phyloP scores from a whole-genome alignment of 2,113 vertebrate genomes.

The Rhinoptilus africanus region DNA sequence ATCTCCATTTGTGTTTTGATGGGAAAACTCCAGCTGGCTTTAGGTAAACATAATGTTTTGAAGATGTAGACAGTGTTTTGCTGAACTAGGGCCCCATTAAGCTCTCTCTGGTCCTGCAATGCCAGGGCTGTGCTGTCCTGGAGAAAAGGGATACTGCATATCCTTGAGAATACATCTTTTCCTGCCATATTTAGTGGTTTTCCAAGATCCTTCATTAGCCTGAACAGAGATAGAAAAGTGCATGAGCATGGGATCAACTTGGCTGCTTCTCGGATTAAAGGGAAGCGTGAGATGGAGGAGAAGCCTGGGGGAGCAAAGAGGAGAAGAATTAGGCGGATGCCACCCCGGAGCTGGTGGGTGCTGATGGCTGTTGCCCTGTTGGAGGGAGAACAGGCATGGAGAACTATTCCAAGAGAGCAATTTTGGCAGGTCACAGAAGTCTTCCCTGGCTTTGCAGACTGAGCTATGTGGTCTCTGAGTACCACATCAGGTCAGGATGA shows the following conservation, averaged over 20 bases:
- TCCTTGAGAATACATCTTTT: not conserved
- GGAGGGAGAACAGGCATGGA: not conserved
- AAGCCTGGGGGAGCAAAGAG: not conserved
- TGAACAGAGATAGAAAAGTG: not conserved
- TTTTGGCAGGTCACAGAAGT: not conserved
- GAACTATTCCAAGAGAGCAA: not conserved
- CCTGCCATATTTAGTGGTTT: not conserved
- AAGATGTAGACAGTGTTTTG: not conserved
- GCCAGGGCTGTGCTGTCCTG: not conserved
- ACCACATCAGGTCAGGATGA: not conserved
- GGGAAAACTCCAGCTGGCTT: not conserved
- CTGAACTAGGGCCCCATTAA: not conserved
- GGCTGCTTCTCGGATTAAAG: not conserved
- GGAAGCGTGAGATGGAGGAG: not conserved
- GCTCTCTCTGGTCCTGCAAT: not conserved
- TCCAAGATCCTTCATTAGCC: not conserved
- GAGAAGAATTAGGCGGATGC: not conserved
- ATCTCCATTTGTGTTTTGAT: not conserved
- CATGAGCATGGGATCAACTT: not conserved
- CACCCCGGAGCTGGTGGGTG: not conserved
- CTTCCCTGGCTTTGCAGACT: not conserved
- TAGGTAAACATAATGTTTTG: not conserved
- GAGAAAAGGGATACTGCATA: not conserved
- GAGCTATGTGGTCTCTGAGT: not conserved
- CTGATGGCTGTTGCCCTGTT: not conserved